These are phyloP conservation scores for Pygoscelis adeliae DNA, from an alignment of 2,113 vertebrate species.

Conservation along the genomic window DNA sequence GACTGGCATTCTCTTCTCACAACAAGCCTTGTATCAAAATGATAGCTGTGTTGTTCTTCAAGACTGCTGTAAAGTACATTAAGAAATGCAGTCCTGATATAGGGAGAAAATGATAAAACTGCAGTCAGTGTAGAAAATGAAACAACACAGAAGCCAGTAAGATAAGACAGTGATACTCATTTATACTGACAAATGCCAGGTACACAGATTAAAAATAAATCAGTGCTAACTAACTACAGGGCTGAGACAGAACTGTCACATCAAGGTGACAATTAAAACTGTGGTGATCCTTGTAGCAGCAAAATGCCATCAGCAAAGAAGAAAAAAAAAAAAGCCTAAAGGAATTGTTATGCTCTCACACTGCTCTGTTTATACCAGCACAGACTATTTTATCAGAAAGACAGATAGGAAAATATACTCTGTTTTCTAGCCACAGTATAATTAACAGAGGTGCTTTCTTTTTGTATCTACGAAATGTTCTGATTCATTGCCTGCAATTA, in stretches of 20 bases:
- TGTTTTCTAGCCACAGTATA: not conserved
- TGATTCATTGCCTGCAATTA: not conserved
- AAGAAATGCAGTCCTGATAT: not conserved
- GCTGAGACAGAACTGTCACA: not conserved
- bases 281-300: not conserved
- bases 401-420: not conserved
- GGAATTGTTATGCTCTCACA: not conserved
- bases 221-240: not conserved
- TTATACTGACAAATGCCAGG: not conserved
- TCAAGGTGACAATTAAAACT: conserved; percentile 24
- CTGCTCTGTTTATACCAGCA: not conserved
- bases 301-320: not conserved
- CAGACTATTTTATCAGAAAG: not conserved
- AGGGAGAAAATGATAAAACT: not conserved
- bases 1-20: not conserved
- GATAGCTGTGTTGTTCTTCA: not conserved
- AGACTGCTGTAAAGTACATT: not conserved
- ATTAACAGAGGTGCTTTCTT: not conserved
- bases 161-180: not conserved
- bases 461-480: not conserved
- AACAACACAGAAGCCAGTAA: not conserved
- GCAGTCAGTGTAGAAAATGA: not conserved
- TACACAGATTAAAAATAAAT: conserved; percentile 30
- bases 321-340: not conserved
- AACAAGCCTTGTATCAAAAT: not conserved